Evolutionary conservation across 2,797 vertebrate species (phyloP), one percentile per base, ranked within the genome.

Genomic region (Lacerta bilineata): DNA sequence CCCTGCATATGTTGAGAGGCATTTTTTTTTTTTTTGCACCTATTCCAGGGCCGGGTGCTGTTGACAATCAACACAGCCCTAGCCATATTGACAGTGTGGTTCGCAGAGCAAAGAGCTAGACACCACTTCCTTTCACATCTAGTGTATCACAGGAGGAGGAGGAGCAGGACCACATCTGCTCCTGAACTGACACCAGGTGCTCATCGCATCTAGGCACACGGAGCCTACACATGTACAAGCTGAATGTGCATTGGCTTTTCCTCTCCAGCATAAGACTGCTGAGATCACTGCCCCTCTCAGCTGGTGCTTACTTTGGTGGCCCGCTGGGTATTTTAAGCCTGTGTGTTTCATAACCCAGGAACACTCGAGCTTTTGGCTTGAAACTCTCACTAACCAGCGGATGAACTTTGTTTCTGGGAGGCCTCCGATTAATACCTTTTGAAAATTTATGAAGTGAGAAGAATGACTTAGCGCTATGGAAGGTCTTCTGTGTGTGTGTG

Each of bases 281-380:
- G 29, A 80, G 85, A 78, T 43, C 39, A 92, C 1, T 33, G 91
- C 88, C 84, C 87, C 85, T 90, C 1, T 29, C 80, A 55, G 29
- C 23, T 84, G 39, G 7, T 91, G 78, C 64, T 89, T 71, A 91
- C 89, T 95, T 93, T 93, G 74, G 88, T 92, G 87, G 87, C 83
- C 91, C 93, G 96, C 88, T 74, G 91, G 91, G 68, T 83, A 25
- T 88, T 94, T 93, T 92, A 93, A 93, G 90, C 50, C 78, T 85
- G 15, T 87, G 50, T 23, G 86, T 88, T 94, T 95, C 88, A 75
- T 91, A 91, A 92, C 1, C 0, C 41, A 91, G 33, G 93, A 92
- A 91, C 85, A 41, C 61, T 88, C 87, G 94, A 69, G 29, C 82
- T 72, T 85, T 89, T 92, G 83, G 89, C 83, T 94, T 93, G 92